A percentile compares a stretch with the other conserved stretches of the same genome.
Conservation (phyloP, 2,888 invertebrate species). For the Branchinecta sandiegonensis region DNA sequence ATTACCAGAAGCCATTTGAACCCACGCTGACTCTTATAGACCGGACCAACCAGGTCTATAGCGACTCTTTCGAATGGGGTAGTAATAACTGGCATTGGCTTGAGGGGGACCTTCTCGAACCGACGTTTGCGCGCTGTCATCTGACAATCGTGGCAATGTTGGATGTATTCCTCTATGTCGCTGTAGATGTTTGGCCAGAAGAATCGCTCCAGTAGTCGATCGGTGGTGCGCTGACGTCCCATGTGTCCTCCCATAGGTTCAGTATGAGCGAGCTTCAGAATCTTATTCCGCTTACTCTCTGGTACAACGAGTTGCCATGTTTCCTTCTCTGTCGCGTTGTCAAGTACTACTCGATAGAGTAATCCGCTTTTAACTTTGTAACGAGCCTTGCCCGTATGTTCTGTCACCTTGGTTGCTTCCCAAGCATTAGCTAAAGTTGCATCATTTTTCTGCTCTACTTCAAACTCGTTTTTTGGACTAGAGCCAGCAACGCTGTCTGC, state of each 20-base stretch:
- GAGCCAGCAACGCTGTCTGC: no score
- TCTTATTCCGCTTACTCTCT: no score
- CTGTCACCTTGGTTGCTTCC: background rate
- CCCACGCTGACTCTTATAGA: no score
- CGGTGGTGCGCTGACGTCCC: background rate
- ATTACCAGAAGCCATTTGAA: no score
- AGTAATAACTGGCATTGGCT: background rate
- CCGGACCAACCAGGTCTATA: no score
- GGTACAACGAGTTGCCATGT: no score
- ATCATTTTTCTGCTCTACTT: background rate
- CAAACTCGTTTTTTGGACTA: background rate
- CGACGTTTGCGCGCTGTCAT: background rate
- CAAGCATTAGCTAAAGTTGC: background rate
- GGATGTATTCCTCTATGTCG: background rate
- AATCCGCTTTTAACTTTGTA: background rate
- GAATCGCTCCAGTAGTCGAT: background rate
- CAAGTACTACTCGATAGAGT: background rate
- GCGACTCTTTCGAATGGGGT: background rate
- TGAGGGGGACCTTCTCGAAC: background rate
- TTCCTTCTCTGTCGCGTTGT: background rate
- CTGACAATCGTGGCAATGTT: slow-evolving; percentile 7
- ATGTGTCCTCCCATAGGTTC: background rate
- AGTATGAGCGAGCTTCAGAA: background rate
- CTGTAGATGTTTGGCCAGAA: background rate
- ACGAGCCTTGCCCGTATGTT: background rate